phyloP scores from a whole-genome alignment of 2,797 vertebrate genomes.

The Tiaroga cobitis region DNA sequence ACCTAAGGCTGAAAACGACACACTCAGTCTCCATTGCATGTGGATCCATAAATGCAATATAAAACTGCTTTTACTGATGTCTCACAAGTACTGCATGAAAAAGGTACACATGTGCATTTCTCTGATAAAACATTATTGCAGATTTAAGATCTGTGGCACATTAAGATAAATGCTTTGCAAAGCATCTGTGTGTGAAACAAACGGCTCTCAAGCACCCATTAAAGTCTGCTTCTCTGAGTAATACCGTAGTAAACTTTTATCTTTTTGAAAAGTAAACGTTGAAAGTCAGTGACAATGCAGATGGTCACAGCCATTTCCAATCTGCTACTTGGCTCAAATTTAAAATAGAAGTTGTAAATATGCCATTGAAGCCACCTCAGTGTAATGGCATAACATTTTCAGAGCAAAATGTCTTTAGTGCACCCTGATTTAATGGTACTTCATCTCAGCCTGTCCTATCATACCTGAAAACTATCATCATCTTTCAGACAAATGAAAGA shows the following conservation, averaged over 20 bases:
- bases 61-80: background rate
- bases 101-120: background rate
- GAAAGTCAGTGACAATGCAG: slow-evolving; percentile 11
- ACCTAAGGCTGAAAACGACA: background rate
- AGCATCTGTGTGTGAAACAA: background rate
- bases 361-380: background rate
- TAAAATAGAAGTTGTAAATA: background rate
- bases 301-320: slow-evolving; percentile 26
- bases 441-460: background rate
- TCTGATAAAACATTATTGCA: background rate
- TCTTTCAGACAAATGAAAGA: slow-evolving; percentile 1
- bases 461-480: background rate
- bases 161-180: slow-evolving; percentile 20
- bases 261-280: background rate
- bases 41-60: background rate
- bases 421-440: background rate
- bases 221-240: slow-evolving; percentile 7
- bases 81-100: background rate
- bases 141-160: background rate
- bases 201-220: slow-evolving; percentile 17
- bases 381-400: background rate
- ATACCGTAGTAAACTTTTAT: background rate
- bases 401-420: background rate
- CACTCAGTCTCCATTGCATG: background rate
- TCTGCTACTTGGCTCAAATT: background rate